Percentiles rank a stretch among this genome's conserved stretches.
Conservation (phyloP, 2,797 vertebrate genomes). For the Poecilia picta region DNA sequence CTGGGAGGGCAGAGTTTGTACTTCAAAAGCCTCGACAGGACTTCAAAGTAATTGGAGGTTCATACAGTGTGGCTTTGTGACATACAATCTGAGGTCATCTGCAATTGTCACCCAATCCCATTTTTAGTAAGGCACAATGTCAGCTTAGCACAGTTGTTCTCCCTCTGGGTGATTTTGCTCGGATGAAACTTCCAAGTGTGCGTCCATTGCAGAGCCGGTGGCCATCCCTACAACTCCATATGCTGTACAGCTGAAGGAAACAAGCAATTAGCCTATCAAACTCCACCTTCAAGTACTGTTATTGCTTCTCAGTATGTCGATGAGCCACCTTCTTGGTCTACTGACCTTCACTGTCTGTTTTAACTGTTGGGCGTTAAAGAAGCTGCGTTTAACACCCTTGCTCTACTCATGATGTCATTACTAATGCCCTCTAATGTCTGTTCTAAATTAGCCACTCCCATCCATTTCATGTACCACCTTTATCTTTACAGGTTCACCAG, state of each 20-base stretch:
- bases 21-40: not conserved
- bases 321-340: not conserved
- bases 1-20: not conserved
- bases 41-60: not conserved
- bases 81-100: not conserved
- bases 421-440: not conserved
- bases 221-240: not conserved
- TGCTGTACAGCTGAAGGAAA: not conserved
- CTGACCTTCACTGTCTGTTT: not conserved
- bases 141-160: not conserved
- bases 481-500: not conserved
- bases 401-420: not conserved
- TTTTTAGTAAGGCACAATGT: not conserved
- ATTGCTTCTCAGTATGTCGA: not conserved
- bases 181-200: not conserved
- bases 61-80: not conserved
- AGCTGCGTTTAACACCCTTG: not conserved
- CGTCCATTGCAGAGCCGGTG: not conserved
- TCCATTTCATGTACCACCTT: not conserved
- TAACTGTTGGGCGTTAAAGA: not conserved
- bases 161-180: not conserved
- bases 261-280: not conserved
- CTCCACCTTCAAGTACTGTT: not conserved
- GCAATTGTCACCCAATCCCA: not conserved
- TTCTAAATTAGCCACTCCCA: not conserved